Percentiles rank a stretch among this genome's conserved stretches.
Evolutionary conservation across 1,140 invertebrate species (phyloP).

Genomic region (Papilio polytes): DNA sequence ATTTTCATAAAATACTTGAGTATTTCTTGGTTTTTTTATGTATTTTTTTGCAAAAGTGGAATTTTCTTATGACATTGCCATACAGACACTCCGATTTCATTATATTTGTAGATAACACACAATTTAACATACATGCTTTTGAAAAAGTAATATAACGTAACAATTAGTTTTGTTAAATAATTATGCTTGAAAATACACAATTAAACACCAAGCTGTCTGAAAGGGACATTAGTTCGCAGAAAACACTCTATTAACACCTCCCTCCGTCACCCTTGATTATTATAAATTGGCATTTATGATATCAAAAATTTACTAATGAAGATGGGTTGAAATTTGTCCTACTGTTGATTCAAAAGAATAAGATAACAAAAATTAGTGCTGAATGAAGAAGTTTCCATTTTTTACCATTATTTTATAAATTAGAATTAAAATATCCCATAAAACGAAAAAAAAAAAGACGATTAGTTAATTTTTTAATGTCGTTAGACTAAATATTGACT

Average conservation of each 20-base stretch:
- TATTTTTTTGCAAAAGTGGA: no score
- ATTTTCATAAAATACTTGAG: no score
- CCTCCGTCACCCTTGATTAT: constrained; percentile 59
- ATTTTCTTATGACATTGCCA: no score
- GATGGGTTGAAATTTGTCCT: background rate
- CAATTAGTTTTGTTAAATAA: constrained; percentile 29
- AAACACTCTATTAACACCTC: constrained; percentile 64
- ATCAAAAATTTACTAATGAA: background rate
- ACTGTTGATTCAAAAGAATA: background rate
- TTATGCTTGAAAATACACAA: constrained; percentile 39
- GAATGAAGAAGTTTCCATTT: background rate
- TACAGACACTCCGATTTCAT: no score
- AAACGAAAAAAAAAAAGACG: no score
- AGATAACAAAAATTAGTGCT: background rate
- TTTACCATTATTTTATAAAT: background rate
- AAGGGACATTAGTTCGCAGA: constrained; percentile 75
- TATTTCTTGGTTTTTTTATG: no score
- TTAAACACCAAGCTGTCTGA: constrained; percentile 54
- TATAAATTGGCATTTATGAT: constrained; percentile 29
- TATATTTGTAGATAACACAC: background rate
- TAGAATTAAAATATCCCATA: background rate
- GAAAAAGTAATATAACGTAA: background rate
- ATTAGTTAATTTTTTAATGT: no score
- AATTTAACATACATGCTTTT: background rate
- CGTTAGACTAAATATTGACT: no score